Evolutionary conservation across 2,797 vertebrate genomes (phyloP), one percentile per base, ranked within the genome.

Genomic region (Lindbergichthys nudifrons): DNA sequence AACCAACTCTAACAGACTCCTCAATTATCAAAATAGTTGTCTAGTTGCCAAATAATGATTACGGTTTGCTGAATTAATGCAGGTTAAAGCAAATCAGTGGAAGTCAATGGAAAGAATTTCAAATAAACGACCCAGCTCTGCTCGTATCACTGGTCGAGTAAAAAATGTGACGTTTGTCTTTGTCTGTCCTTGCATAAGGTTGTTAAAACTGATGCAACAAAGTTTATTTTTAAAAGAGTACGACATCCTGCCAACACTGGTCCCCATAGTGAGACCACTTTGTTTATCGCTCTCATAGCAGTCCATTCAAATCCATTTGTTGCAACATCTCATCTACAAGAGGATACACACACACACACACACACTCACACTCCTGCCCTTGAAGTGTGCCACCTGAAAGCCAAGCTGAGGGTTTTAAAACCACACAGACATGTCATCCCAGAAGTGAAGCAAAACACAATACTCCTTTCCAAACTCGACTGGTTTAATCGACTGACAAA

Each of bases 131-230:
- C 41, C 73, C 58, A 53, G 77, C 67, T 69, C 65, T 65, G 65
- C 64, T 54, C 14, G 26, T n/a, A 59, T 74, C 63, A 70, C 63
- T 63, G 75, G 54, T 73, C 75, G 85, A 74, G 84, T 48, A 79
- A 68, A 68, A 64, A 66, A 45, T 50, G 62, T 32, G 60, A 81
- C 75, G 75, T 62, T 70, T 62, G 77, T 60, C 60, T 62, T 69
- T 5, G 26, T 26, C 26, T 26, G 26, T 36, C 32, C 8, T 36
- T 32, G 32, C 5, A 3, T 71, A 32, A 53, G 26, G n/a, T 30
- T 5, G 32, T 30, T 53, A 70, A 59, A 65, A 68, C 26, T 26
- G 39, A 59, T 43, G 11, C 15, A 14, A 26, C 13, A 32, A n/a
- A n/a, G 11, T 9, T 13, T 68, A n/a, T 63, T 42, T 19, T 26